These are phyloP conservation scores for Stomatorhinus ivindoensis DNA, from an alignment of 2,113 vertebrate species.

Conservation along the genomic window DNA sequence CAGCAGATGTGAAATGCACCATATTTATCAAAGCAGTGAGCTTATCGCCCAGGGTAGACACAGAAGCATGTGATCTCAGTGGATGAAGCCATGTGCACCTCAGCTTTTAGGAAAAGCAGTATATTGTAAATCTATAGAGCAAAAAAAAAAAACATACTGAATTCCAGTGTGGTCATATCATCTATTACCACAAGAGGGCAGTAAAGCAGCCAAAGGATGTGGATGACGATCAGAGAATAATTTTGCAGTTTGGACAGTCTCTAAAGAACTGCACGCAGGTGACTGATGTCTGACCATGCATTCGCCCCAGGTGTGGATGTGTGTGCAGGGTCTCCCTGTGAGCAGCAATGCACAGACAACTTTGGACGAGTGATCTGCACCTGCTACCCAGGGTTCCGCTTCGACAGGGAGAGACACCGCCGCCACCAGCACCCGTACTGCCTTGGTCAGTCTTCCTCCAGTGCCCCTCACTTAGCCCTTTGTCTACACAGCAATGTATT, in stretches of 20 bases:
- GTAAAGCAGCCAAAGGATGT: not conserved
- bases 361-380: conserved; percentile 67
- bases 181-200: conserved; percentile 39
- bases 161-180: not conserved
- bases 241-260: not conserved
- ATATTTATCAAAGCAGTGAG: not conserved
- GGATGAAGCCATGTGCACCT: not conserved
- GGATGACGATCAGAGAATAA: not conserved
- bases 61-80: not conserved
- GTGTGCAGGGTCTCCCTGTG: conserved; percentile 61
- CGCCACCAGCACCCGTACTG: conserved; percentile 63
- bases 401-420: conserved; percentile 59
- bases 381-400: conserved; percentile 63
- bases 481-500: not conserved
- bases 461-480: not conserved
- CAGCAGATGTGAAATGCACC: conserved; percentile 14
- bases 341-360: conserved; percentile 70
- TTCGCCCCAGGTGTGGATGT: conserved; percentile 54
- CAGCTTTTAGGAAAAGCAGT: not conserved
- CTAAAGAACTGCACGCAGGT: not conserved
- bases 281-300: not conserved
- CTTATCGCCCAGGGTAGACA: not conserved
- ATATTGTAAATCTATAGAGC: not conserved
- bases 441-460: conserved; percentile 48
- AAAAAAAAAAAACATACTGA: not conserved